A percentile compares a stretch with the other conserved stretches of the same genome.
Conservation (phyloP, 2,797 vertebrate genomes). For the Acanthopagrus latus region DNA sequence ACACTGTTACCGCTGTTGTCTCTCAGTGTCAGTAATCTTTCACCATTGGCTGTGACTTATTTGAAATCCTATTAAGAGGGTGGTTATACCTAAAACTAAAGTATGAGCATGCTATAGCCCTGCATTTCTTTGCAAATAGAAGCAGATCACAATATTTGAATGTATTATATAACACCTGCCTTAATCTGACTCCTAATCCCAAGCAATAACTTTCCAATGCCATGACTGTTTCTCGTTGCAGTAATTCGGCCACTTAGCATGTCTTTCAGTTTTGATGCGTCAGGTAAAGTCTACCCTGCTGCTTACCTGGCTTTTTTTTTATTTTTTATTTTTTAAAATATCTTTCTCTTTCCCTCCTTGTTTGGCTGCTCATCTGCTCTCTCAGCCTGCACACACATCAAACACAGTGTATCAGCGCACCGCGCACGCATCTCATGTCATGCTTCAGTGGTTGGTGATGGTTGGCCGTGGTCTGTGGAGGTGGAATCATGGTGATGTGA, state of each 20-base stretch:
- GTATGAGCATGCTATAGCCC: conserved; percentile 22
- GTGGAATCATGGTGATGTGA: conserved; percentile 48
- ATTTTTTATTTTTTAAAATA: conserved; percentile 6
- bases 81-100: conserved; percentile 22
- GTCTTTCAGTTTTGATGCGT: conserved; percentile 99
- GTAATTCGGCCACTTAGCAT: conserved; percentile 96
- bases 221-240: conserved; percentile 91
- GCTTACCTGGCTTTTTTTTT: conserved; percentile 81
- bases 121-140: conserved; percentile 25
- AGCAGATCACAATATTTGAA: conserved; percentile 23
- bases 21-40: conserved; percentile 44
- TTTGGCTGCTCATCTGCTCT: conserved; percentile 79
- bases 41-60: conserved; percentile 47
- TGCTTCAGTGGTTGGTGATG: conserved; percentile 80
- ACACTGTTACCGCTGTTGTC: conserved; percentile 18
- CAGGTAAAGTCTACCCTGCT: conserved; percentile 92
- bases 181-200: conserved; percentile 44
- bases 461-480: conserved; percentile 54
- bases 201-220: conserved; percentile 66
- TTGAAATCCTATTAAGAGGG: conserved; percentile 35
- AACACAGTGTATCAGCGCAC: conserved; percentile 18
- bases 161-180: conserved; percentile 34
- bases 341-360: conserved; percentile 65
- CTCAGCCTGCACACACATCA: conserved; percentile 22
- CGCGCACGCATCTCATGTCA: conserved; percentile 77